Conservation (phyloP, 2,797 vertebrate genomes). For the Molossus alvarezi region DNA sequence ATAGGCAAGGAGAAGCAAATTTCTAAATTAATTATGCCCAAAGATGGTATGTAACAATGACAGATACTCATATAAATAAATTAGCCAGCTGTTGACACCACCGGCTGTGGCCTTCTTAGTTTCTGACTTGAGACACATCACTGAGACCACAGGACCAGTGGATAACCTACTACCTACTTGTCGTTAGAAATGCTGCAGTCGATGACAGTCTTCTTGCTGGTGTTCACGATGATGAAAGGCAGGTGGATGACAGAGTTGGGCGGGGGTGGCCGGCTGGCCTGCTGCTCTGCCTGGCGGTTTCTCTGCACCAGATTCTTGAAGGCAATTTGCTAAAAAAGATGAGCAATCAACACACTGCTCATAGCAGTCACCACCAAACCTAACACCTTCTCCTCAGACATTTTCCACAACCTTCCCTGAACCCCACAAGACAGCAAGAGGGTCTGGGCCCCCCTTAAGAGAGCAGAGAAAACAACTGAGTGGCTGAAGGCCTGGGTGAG, state of each 20-base stretch:
- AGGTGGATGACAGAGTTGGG: constrained; percentile 99
- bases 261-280: constrained; percentile 95
- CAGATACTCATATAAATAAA: background rate
- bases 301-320: constrained; percentile 99
- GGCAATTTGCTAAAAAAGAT: constrained; percentile 95
- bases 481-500: background rate
- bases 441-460: background rate
- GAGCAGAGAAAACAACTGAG: background rate
- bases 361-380: background rate
- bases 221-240: constrained; percentile 99
- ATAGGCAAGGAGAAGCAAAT: background rate
- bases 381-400: background rate
- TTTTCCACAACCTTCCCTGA: background rate
- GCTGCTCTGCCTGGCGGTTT: constrained; percentile 97
- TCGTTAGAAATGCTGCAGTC: constrained; percentile 99
- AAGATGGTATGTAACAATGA: background rate
- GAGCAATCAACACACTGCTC: background rate
- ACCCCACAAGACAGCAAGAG: background rate
- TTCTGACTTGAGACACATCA: background rate
- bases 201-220: constrained; percentile 99
- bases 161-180: constrained; percentile 96
- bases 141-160: background rate
- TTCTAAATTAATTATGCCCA: background rate
- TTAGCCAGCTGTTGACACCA: too few species aligned
- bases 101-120: background rate